Evolutionary conservation across 2,888 invertebrate species (phyloP).

Genomic region (Meiosimyza decipiens): DNA sequence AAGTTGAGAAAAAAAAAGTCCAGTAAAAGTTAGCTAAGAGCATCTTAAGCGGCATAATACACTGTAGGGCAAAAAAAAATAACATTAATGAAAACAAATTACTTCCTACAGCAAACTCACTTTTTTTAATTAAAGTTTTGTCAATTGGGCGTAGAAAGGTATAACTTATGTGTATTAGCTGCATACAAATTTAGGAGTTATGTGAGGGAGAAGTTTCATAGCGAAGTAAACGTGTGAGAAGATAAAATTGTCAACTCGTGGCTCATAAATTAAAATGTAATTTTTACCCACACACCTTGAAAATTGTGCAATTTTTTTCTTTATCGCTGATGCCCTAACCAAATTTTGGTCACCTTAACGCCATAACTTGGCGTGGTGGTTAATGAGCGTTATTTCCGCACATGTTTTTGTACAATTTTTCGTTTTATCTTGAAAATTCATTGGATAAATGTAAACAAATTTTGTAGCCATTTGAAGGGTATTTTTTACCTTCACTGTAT

Average conservation of each 20-base stretch:
- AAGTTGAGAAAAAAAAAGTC: too few relatives aligned
- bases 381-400: constrained; percentile 6
- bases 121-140: too few relatives aligned
- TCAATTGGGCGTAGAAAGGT: too few relatives aligned
- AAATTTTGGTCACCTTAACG: neutral
- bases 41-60: too few relatives aligned
- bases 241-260: neutral
- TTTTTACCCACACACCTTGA: neutral
- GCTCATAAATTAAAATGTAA: constrained; percentile 15
- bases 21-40: too few relatives aligned
- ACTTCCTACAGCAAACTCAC: too few relatives aligned
- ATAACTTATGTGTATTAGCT: too few relatives aligned
- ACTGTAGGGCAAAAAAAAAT: too few relatives aligned
- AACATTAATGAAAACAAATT: too few relatives aligned
- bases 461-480: constrained; percentile 8
- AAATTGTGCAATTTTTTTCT: constrained; percentile 9
- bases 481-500: neutral
- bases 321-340: neutral
- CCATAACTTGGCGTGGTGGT: neutral
- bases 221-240: too few relatives aligned
- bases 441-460: constrained; percentile 11
- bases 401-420: neutral
- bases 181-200: too few relatives aligned
- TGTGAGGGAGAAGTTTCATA: too few relatives aligned
- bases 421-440: neutral